phyloP scores from a whole-genome alignment of 2,888 invertebrate genomes.

The Rutpela maculata region DNA sequence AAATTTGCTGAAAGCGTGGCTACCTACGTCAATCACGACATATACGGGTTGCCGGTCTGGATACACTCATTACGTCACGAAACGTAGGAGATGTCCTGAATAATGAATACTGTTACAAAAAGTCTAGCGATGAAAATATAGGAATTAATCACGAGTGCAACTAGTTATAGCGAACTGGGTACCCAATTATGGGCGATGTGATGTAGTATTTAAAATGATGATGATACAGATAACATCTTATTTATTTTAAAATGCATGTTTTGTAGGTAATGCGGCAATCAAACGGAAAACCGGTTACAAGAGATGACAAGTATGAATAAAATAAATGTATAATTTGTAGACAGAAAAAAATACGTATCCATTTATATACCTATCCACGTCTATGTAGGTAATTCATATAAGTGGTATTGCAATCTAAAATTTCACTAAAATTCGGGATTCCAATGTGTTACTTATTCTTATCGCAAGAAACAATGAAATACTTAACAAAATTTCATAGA shows the following conservation, averaged over 20 bases:
- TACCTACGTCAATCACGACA: constrained; percentile 43
- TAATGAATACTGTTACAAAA: constrained; percentile 25
- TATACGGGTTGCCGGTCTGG: constrained; percentile 26
- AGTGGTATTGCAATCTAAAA: no score
- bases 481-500: no score
- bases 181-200: constrained; percentile 5
- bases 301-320: not conserved
- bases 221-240: constrained; percentile 15
- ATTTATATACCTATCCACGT: not conserved
- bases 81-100: constrained; percentile 27
- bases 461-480: no score
- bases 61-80: constrained; percentile 22
- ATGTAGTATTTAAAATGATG: not conserved
- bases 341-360: not conserved
- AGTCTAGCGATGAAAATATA: not conserved
- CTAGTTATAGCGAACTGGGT: not conserved
- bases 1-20: constrained; percentile 46
- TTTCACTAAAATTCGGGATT: no score
- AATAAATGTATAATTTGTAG: not conserved
- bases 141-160: constrained; percentile 5
- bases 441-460: no score
- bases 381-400: not conserved
- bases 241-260: constrained; percentile 9
- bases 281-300: not conserved
- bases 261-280: constrained; percentile 9